Conservation (phyloP, 2,113 vertebrate genomes). For the Talpa occidentalis region DNA sequence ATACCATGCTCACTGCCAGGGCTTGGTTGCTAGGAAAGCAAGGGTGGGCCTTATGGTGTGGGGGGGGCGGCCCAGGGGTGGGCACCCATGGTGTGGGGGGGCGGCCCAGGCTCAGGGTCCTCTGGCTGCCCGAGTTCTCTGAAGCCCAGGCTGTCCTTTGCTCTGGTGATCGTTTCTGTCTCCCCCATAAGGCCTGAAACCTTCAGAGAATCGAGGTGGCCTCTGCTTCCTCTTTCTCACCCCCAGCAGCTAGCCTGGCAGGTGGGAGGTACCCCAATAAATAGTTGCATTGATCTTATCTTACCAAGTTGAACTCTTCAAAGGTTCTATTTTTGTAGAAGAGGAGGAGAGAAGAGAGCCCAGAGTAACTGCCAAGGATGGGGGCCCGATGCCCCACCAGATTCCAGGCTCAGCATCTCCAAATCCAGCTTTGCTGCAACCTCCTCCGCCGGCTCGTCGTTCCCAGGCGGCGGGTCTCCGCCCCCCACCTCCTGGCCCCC, state of each 20-base stretch:
- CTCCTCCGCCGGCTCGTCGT: slow-evolving; percentile 32
- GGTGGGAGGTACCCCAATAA: accelerated
- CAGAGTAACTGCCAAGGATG: not conserved
- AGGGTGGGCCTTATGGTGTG: too few relatives aligned
- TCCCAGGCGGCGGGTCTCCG: not conserved
- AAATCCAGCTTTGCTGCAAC: not conserved
- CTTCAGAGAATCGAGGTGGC: not conserved
- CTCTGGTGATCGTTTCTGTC: not conserved
- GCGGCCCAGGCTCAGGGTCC: not conserved
- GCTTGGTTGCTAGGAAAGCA: too few relatives aligned
- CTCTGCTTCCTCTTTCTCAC: not conserved
- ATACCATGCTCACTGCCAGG: not conserved
- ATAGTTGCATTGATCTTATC: accelerated
- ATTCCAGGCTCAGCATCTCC: not conserved
- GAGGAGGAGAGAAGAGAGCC: slow-evolving; percentile 25
- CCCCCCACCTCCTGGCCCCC: slow-evolving; percentile 28
- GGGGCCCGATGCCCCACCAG: not conserved
- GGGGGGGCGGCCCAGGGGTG: not conserved
- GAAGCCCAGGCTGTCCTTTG: not conserved
- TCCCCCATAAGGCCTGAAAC: not conserved
- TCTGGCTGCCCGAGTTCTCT: not conserved
- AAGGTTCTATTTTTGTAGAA: slow-evolving; percentile 60
- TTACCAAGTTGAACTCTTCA: not conserved
- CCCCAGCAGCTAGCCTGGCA: not conserved
- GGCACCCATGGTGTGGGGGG: too few relatives aligned